Evolutionary conservation across 1,140 invertebrate genomes (phyloP).

Genomic region (Thaumetopoea pityocampa): DNA sequence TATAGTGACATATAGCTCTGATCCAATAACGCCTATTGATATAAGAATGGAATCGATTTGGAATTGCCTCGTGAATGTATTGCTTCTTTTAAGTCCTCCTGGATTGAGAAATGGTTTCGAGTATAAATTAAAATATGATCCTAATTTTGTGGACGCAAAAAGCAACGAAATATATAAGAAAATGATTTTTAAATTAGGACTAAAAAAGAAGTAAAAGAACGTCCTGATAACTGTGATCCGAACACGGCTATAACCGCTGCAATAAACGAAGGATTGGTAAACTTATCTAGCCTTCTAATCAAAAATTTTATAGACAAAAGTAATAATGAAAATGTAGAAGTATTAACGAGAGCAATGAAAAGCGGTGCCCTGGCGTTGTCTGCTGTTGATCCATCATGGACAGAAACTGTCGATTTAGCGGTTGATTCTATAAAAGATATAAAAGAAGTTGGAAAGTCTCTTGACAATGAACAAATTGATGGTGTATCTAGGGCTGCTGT

Average conservation of each 20-base stretch:
- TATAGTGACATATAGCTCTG: background rate
- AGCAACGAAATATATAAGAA: conserved; percentile 3
- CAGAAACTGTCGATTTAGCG: conserved; percentile 1
- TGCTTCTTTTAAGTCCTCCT: conserved; percentile 4
- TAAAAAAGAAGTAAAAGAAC: conserved; percentile 7
- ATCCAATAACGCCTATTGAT: too few relatives aligned
- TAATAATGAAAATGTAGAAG: conserved; percentile 7
- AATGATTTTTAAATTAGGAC: conserved; percentile 16
- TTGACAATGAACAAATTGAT: background rate
- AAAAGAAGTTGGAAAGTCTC: background rate
- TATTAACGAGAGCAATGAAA: conserved; percentile 1
- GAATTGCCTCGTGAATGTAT: conserved; percentile 15
- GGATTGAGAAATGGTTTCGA: conserved; percentile 16
- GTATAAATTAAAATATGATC: conserved; percentile 19
- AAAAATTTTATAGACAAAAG: conserved; percentile 2
- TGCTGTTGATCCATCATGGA: conserved; percentile 1
- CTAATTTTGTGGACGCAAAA: conserved; percentile 2
- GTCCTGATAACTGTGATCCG: background rate
- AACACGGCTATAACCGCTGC: conserved; percentile 7
- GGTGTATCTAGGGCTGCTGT: background rate
- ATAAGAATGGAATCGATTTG: conserved; percentile 2
- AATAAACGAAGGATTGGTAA: conserved; percentile 13
- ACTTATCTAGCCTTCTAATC: conserved; percentile 9
- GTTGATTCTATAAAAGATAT: background rate
- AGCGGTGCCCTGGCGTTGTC: conserved; percentile 2